Base-by-base conservation (phyloP, 1,140 invertebrate species). In the Microplitis mediator region DNA sequence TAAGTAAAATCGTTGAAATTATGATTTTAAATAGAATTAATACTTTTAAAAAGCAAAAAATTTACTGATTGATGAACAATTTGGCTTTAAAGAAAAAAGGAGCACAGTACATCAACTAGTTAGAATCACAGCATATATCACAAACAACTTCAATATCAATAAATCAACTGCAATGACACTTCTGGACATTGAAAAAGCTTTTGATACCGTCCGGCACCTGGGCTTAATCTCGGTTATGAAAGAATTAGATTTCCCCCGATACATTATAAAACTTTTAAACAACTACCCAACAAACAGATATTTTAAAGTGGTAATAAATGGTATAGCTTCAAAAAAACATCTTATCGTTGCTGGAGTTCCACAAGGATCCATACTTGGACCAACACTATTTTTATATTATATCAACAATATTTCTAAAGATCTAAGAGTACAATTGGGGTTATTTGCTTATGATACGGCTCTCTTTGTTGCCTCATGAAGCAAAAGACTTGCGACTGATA, bases 1-100 rank as follows among this genome's bases (percentile, higher is more conserved):
- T 84, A 3, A 75, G 75, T n/a, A 85, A 85, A 76, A 35, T 84
- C 9, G 54, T 80, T 1, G 84, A 84, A 77, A 80, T 50, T 45
- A 64, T 80, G 3, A 75, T 85, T 1, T 60, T 79, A 3, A 74
- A 67, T 14, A 71, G 80, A 74, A 16, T 80, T 0, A 77, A 74
- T 54, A 58, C 71, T 4, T 60, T 74, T 8, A 66, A 61, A 50
- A 23, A 5, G 8, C 35, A 65, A 52, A 77, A 0, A 39, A 72
- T 6, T 16, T 58, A 56, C 8, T 81, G 0, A 74, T 54, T 16
- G n/a, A 69, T 11, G 6, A 80, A 14, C 82, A 85, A 74, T 84
- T 80, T 72, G 82, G 80, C 0, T 85, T 86, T 63, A 56, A 80
- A 45, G 69, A 50, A 56, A 31, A 65, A 13, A 69, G 77, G 6